Evolutionary conservation across 1,140 invertebrate genomes (phyloP).

Genomic region (Harpegnathos saltator): DNA sequence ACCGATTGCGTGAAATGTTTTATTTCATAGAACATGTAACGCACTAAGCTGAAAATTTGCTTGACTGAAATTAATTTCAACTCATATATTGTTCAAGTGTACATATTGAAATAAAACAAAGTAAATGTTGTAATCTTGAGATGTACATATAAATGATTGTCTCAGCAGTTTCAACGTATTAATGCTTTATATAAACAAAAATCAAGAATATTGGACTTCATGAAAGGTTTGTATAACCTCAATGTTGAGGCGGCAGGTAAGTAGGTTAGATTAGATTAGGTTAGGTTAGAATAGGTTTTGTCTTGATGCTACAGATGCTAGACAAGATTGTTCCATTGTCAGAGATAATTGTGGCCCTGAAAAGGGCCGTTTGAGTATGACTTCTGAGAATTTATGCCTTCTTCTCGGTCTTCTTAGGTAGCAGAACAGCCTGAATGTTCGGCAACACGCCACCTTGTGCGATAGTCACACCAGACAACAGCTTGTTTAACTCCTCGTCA

Average conservation of each 20-base stretch:
- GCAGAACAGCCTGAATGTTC: slow-evolving; percentile 86
- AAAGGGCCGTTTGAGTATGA: slow-evolving; percentile 64
- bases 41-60: no score
- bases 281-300: background rate
- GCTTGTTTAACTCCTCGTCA: slow-evolving; percentile 88
- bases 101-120: no score
- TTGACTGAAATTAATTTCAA: no score
- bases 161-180: background rate
- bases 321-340: slow-evolving; percentile 31
- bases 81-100: no score
- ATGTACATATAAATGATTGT: slow-evolving; percentile 15
- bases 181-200: background rate
- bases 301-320: background rate
- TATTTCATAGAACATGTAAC: no score
- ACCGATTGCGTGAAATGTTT: no score
- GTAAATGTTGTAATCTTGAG: slow-evolving; percentile 70
- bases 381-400: slow-evolving; percentile 41
- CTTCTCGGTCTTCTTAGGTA: slow-evolving; percentile 66
- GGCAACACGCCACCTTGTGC: slow-evolving; percentile 90
- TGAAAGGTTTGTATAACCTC: background rate
- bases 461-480: slow-evolving; percentile 89
- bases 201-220: no score
- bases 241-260: background rate
- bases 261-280: background rate
- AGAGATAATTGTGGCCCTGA: slow-evolving; percentile 65